A percentile compares a stretch with the other conserved stretches of the same genome.
phyloP scores from a whole-genome alignment of 2,113 vertebrate genomes.

The Ammodytes marinus region DNA sequence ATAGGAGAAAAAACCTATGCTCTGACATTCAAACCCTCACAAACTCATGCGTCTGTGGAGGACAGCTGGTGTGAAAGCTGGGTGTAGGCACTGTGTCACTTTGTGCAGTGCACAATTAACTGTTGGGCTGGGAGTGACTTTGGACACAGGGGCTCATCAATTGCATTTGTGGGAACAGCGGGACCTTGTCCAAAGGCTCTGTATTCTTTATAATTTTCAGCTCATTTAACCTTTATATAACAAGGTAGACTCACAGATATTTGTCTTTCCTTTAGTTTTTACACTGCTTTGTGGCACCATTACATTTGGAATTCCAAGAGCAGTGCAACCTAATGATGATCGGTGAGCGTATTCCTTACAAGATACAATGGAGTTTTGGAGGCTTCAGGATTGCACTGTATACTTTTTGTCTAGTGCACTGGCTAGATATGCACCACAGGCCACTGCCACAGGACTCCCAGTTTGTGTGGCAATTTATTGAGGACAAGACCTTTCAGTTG shows the following conservation, averaged over 20 bases:
- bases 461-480: conserved; percentile 59
- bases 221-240: conserved; percentile 40
- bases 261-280: background rate
- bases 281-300: conserved; percentile 23
- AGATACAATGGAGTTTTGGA: conserved; percentile 7
- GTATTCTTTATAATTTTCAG: conserved; percentile 35
- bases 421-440: conserved; percentile 3
- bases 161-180: conserved; percentile 1
- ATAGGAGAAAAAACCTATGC: conserved; percentile 28
- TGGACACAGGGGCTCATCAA: conserved; percentile 14
- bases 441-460: conserved; percentile 7
- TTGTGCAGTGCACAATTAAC: conserved; percentile 42
- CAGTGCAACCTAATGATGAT: conserved; percentile 28
- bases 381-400: conserved; percentile 13
- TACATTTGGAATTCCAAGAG: conserved; percentile 16
- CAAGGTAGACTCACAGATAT: background rate
- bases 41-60: conserved; percentile 54
- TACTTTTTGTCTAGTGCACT: background rate
- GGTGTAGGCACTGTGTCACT: conserved; percentile 34
- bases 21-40: conserved; percentile 65
- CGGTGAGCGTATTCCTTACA: conserved; percentile 17
- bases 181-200: conserved; percentile 12
- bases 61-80: conserved; percentile 47
- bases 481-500: conserved; percentile 65
- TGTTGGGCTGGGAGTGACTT: conserved; percentile 20